Evolutionary conservation across 1,140 invertebrate genomes (phyloP).

Genomic region (Hesperophylax magnus): DNA sequence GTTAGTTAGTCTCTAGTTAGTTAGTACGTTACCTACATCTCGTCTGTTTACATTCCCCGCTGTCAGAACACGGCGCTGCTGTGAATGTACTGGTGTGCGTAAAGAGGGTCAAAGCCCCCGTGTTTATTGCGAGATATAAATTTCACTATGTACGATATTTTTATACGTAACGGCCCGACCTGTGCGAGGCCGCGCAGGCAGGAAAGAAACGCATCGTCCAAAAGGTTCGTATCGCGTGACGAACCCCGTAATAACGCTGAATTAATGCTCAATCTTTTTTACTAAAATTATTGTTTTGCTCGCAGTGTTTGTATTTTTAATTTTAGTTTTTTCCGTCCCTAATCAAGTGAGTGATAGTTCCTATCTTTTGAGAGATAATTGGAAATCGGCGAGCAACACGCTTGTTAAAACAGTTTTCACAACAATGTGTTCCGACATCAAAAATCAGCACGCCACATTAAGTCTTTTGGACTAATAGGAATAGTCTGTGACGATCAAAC

Average conservation of each 20-base stretch:
- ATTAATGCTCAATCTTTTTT: background rate
- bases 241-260: background rate
- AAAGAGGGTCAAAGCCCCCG: conserved; percentile 9
- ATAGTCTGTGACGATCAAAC: too few relatives aligned
- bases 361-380: conserved; percentile 26
- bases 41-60: conserved; percentile 23
- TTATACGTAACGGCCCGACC: background rate
- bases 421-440: too few relatives aligned
- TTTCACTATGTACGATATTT: conserved; percentile 42
- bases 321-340: background rate
- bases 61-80: conserved; percentile 23
- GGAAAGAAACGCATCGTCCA: background rate
- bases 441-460: too few relatives aligned
- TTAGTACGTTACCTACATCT: background rate
- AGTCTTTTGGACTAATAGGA: too few relatives aligned
- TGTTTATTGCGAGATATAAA: conserved; percentile 44
- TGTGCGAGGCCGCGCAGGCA: background rate
- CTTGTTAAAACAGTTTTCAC: conserved; percentile 11
- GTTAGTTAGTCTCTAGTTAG: too few relatives aligned
- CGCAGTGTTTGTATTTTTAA: too few relatives aligned
- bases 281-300: too few relatives aligned
- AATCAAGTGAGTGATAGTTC: conserved; percentile 24
- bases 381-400: background rate
- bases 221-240: background rate
- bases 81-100: background rate